Evolutionary conservation across 2,888 invertebrate genomes (phyloP).

Genomic region (Lasioglossum villosulum): DNA sequence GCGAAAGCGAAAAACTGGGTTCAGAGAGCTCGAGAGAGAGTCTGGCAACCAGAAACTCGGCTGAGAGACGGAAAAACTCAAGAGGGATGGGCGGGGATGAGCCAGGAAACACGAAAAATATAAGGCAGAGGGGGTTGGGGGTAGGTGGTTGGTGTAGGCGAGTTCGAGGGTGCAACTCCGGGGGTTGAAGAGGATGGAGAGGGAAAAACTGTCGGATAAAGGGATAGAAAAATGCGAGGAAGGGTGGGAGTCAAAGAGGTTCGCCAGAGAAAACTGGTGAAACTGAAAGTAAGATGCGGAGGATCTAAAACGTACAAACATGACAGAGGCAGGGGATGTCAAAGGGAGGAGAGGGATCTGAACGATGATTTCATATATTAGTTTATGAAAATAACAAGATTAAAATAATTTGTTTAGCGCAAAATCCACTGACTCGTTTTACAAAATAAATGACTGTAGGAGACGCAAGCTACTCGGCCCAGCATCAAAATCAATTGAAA

Average conservation of each 20-base stretch:
- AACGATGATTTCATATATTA: background rate
- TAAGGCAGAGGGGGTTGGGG: background rate
- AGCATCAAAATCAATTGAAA: background rate
- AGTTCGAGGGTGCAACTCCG: background rate
- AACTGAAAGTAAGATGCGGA: background rate
- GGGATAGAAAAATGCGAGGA: slow-evolving; percentile 5
- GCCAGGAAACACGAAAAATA: background rate
- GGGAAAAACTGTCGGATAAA: slow-evolving; percentile 5
- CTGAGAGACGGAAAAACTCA: slow-evolving; percentile 1
- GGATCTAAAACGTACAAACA: background rate
- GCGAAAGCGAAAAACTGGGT: slow-evolving; percentile 35
- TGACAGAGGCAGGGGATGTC: background rate
- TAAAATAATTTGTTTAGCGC: background rate
- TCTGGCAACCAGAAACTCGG: background rate
- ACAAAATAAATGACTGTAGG: background rate
- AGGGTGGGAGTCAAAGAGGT: background rate
- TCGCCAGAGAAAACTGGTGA: background rate
- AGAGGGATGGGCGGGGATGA: background rate
- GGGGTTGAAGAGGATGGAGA: background rate
- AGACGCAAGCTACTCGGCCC: background rate
- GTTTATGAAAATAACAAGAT: background rate
- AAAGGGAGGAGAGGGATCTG: background rate
- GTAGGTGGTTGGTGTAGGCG: background rate
- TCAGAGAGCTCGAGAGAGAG: slow-evolving; percentile 42
- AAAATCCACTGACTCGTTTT: background rate